Evolutionary conservation across 2,888 invertebrate genomes (phyloP).

Genomic region (Erebia epiphron): DNA sequence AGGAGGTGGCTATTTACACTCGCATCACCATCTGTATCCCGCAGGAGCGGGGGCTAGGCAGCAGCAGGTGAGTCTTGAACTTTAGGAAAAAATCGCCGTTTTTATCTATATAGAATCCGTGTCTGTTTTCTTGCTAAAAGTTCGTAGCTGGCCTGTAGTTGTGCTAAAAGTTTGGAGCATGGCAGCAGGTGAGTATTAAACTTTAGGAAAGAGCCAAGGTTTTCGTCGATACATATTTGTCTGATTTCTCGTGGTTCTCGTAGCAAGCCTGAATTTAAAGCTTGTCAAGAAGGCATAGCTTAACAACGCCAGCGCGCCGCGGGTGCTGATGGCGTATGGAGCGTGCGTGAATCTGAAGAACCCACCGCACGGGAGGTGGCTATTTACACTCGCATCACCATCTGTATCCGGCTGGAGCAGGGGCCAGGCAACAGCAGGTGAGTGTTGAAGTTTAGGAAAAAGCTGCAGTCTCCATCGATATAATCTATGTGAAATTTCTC

Average conservation of each 20-base stretch:
- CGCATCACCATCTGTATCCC: slow-evolving; percentile 97
- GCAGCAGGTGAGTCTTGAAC: slow-evolving; percentile 87
- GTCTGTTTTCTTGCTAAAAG: no score
- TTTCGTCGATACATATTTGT: no score
- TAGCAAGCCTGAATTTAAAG: no score
- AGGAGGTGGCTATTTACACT: slow-evolving; percentile 97
- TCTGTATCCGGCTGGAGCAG: slow-evolving; percentile 95
- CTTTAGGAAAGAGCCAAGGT: no score
- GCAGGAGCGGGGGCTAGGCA: slow-evolving; percentile 94
- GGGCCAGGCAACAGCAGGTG: slow-evolving; percentile 96
- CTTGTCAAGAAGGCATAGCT: slow-evolving; percentile 97
- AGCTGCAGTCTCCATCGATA: no score
- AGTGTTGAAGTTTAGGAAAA: neutral
- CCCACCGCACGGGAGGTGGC: slow-evolving; percentile 96
- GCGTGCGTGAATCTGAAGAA: slow-evolving; percentile 95
- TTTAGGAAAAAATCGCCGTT: neutral
- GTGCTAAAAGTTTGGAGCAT: no score
- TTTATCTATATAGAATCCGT: no score
- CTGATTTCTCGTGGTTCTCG: no score
- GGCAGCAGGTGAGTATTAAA: no score
- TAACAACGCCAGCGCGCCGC: slow-evolving; percentile 96
- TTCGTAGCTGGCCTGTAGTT: no score
- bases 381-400: slow-evolving; percentile 98
- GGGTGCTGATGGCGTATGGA: slow-evolving; percentile 94
- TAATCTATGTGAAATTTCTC: no score